Conservation (phyloP, 2,888 invertebrate species). For the Nysson spinosus region DNA sequence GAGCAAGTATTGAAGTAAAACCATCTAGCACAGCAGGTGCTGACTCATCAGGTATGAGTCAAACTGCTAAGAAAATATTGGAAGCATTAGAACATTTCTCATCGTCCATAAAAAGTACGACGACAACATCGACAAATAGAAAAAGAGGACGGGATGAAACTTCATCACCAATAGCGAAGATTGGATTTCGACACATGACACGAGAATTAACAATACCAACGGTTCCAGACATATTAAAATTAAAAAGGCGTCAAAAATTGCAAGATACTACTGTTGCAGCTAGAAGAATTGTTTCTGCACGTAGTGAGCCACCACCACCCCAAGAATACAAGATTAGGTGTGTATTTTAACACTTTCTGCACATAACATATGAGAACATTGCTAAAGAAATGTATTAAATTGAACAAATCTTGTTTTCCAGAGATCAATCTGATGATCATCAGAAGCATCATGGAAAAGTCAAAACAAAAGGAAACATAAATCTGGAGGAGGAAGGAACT, state of each 20-base stretch:
- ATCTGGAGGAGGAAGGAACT: conserved; percentile 74
- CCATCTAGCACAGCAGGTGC: conserved; percentile 74
- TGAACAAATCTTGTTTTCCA: conserved; percentile 32
- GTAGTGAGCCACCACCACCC: conserved; percentile 60
- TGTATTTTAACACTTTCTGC: conserved; percentile 14
- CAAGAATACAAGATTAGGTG: conserved; percentile 72
- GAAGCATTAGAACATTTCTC: conserved; percentile 90
- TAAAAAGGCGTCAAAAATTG: conserved; percentile 81
- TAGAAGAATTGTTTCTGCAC: conserved; percentile 80
- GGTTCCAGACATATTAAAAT: conserved; percentile 81
- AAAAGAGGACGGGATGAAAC: conserved; percentile 63
- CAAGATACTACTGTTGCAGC: conserved; percentile 82
- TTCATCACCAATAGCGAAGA: conserved; percentile 53
- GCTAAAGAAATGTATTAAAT: background rate
- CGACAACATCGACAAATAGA: conserved; percentile 40
- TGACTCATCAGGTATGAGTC: conserved; percentile 80
- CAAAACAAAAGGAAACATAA: conserved; percentile 71
- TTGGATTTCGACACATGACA: conserved; percentile 73
- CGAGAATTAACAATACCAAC: conserved; percentile 82
- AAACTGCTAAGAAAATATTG: conserved; percentile 87
- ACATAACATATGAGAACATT: background rate
- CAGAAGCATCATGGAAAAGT: conserved; percentile 77
- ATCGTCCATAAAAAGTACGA: conserved; percentile 87
- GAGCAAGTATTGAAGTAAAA: conserved; percentile 77
- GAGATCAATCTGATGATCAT: conserved; percentile 67